Base-by-base conservation (phyloP, 1,140 invertebrate genomes). In the Drosophila auraria region DNA sequence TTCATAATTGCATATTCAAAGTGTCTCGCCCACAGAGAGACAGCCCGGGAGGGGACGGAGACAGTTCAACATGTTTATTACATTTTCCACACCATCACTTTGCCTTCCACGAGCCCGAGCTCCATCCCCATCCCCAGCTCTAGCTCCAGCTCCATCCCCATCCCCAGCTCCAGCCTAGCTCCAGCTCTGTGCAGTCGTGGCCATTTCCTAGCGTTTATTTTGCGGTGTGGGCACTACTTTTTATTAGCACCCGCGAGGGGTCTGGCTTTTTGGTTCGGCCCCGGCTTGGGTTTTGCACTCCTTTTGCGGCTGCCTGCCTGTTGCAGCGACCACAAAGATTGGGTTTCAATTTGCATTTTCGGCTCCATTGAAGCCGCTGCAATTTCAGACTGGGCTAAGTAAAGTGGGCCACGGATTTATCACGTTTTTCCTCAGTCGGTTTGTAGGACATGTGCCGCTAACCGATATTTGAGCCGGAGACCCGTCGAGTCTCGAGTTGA, bases 371-470 rank as follows among this genome's bases (percentile, higher is more conserved):
- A 87, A 87, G 83, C 81, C 62, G 81, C 70, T 70, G 86, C 82
- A 90, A 84, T 90, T 89, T 73, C 71, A 78, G 84, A 71, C 49
- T 76, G 68, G 73, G 64, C 40, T 72, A 79, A 76, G 66, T 57
- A 80, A 84, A 89, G 77, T 87, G 84, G 84, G 81, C 51, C 84
- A 89, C 57, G 82, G 74, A 89, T 90, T 84, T 78, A 87, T 87
- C 84, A 87, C 84, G 86, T 90, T 86, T 89, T 82, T 73, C 66
- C 49, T 73, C 78, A 90, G 68, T 89, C 82, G 82, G 82, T 91
- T 91, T 91, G 86, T 91, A 91, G 86, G 87, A 90, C 86, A 91
- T 90, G 86, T 87, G 87, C 86, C 59, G 72, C 86, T 91, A 91
- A 90, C 86, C 86, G 87, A 91, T 91, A 91, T 90, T 78, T 72